Evolutionary conservation across 2,888 invertebrate species (phyloP), one percentile per base, ranked within the genome.

Genomic region (Ichneumon xanthorius): DNA sequence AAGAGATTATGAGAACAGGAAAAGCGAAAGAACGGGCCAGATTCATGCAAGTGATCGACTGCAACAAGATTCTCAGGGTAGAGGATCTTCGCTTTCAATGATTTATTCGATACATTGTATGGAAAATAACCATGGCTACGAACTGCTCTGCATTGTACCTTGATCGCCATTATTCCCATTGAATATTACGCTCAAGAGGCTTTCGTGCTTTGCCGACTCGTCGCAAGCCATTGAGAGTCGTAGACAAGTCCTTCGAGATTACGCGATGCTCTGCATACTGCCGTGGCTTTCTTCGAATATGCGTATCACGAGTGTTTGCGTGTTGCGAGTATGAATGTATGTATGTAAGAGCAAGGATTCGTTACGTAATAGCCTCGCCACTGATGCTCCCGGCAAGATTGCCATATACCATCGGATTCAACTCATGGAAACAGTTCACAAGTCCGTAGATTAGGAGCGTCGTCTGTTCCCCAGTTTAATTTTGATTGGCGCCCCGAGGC

Each of bases 401-500:
- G 30, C 26, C 22, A 14, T 33, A 30, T n/a, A 1, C 16, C 61
- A 5, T 30, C 30, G 16, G 16, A 5, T 63, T 2, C 16, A 7
- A 33, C 30, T n/a, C 33, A 33, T 63, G n/a, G 63, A 63, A 63
- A 33, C 33, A 30, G 3, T 63, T 5, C 0, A n/a, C 33, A 14
- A 63, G 33, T n/a, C 19, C 53, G 19, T 19, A 30, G 16, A 33
- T 33, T n/a, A 30, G 63, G 33, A 4, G 5, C 22, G 30, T 6
- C 30, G n/a, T 33, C 63, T 33, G 63, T 63, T 48, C 33, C n/a
- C 11, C 2, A 30, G 33, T 33, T 73, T 58, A 73, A 58, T 61
- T 16, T 14, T 58, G 40, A 61, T 53, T 5, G 22, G 16, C 19
- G 16, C 50, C 7, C 33, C 6, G 11, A 37, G 14, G 22, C 48